Evolutionary conservation across 2,113 vertebrate genomes (phyloP), one percentile per base, ranked within the genome.

Genomic region (Lamprologus speciosus): DNA sequence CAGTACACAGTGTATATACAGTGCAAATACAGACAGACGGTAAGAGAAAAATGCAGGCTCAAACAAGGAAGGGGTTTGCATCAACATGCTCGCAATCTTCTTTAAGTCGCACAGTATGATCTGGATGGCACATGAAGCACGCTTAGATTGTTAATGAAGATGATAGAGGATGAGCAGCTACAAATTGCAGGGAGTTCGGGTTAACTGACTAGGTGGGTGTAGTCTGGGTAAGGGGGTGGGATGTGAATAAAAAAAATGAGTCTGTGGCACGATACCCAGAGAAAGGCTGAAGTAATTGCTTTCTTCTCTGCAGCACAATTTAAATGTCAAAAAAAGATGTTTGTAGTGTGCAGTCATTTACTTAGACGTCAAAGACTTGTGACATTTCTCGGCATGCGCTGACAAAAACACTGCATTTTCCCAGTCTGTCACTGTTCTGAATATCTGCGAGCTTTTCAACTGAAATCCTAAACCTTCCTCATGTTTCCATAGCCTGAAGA

Each of bases 111-210:
- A 82, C 35, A 65, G 37, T 42, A 47, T 78, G 58, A 81, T 83
- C 21, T 87, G 80, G 55, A 81, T 68, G 50, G 83, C 80, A 53
- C 82, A 21, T 82, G 79, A 82, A 23, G 51, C 28, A 35, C 3
- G 19, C 73, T 86, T 75, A 81, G 65, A 92, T 91, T 63, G 88
- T 82, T 42, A 10, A 40, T 84, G 80, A 90, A 90, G 92, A 94
- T 86, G 89, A 92, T 78, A 95, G 90, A 88, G 91, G 93, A 95
- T 94, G 93, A 94, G 88, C 91, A 70, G 89, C 89, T 90, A 45
- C 89, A 94, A 93, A 94, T 92, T 92, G 88, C 75, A 93, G 90
- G 57, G 91, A 82, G 85, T 50, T 73, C 31, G 21, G 87, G 86
- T 87, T 87, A 55, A 81, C 81, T 12, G 79, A 33, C 75, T 85